Evolutionary conservation across 1,140 invertebrate genomes (phyloP).

Genomic region (Bombus pascuorum): DNA sequence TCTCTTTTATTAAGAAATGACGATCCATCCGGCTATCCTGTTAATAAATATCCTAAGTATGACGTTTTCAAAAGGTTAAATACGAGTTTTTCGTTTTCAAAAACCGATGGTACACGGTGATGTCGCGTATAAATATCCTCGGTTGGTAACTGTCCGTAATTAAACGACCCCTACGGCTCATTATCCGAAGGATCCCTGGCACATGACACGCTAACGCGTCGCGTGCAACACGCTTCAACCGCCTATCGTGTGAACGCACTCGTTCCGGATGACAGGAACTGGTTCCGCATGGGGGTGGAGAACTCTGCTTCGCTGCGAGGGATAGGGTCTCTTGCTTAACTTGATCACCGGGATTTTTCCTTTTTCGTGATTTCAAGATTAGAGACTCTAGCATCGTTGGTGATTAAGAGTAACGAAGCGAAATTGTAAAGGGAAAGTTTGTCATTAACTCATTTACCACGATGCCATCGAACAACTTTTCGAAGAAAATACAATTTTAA

Average conservation of each 20-base stretch:
- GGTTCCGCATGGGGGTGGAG: background rate
- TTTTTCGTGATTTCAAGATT: background rate
- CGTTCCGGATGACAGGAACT: background rate
- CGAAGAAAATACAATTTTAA: too few relatives aligned
- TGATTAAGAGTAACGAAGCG: too few relatives aligned
- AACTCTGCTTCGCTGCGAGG: background rate
- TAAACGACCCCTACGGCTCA: slow-evolving; percentile 1
- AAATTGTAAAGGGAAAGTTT: too few relatives aligned
- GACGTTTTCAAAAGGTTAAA: too few relatives aligned
- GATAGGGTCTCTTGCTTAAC: too few relatives aligned
- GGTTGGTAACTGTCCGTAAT: slow-evolving; percentile 29
- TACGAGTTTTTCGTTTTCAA: too few relatives aligned
- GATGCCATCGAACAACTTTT: too few relatives aligned
- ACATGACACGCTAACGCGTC: background rate
- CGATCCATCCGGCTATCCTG: too few relatives aligned
- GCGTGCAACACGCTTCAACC: background rate
- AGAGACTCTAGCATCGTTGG: background rate
- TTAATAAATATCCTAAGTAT: too few relatives aligned
- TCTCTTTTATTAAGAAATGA: too few relatives aligned
- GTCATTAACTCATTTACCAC: too few relatives aligned
- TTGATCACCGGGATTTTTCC: background rate
- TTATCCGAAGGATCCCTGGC: background rate
- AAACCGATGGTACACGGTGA: too few relatives aligned
- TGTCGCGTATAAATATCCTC: background rate
- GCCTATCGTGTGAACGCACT: background rate